Conservation (phyloP, 2,113 vertebrate species). For the Myotis yumanensis region DNA sequence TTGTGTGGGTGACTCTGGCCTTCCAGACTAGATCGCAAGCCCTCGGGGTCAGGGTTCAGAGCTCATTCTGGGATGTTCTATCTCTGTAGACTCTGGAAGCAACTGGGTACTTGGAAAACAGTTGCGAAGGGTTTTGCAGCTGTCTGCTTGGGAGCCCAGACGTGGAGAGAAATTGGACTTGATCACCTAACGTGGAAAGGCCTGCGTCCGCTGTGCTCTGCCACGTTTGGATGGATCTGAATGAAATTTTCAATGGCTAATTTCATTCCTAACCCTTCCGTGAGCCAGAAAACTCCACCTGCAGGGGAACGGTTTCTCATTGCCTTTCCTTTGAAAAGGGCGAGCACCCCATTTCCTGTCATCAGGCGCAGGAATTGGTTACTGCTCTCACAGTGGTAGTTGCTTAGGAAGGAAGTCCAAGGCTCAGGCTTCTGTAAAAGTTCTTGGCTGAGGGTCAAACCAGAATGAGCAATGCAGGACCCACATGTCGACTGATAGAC, state of each 20-base stretch:
- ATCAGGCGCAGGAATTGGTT: neutral
- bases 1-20: neutral
- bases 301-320: conserved; percentile 45
- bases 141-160: conserved; percentile 21
- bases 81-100: conserved; percentile 9
- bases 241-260: conserved; percentile 70
- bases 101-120: neutral
- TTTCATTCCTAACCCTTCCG: conserved; percentile 57
- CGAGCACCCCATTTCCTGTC: conserved; percentile 52
- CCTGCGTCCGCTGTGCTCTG: conserved; percentile 43
- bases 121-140: neutral
- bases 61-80: neutral
- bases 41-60: neutral
- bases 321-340: conserved; percentile 38
- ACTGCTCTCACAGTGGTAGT: neutral
- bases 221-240: conserved; percentile 57
- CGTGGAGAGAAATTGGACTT: conserved; percentile 59
- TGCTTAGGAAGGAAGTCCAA: neutral
- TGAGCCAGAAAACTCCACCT: conserved; percentile 71
- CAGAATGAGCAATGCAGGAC: conserved; percentile 39
- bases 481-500: neutral
- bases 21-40: neutral
- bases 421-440: conserved; percentile 54
- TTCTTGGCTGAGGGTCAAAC: conserved; percentile 56
- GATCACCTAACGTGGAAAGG: conserved; percentile 41